Evolutionary conservation across 1,140 invertebrate genomes (phyloP), one percentile per base, ranked within the genome.

Genomic region (Physella acuta): DNA sequence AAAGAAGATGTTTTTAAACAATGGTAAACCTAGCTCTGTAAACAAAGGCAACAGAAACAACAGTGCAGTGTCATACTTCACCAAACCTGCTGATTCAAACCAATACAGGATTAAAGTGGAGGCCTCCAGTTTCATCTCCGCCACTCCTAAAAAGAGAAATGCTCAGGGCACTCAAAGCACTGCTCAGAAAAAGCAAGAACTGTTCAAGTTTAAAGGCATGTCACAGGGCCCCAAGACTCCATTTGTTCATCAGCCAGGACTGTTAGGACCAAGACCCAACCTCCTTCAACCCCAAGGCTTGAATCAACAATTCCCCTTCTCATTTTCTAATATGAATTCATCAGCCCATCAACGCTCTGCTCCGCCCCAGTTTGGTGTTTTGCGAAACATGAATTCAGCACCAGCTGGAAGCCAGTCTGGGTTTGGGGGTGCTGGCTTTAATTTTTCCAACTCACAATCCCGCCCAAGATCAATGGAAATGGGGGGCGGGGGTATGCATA

Each of bases 261-360:
- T 64, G 33, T 30, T 64, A 51, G 62, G 62, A 20, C 62, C 44
- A n/a, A 52, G 62, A 37, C 62, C 62, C 17, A 64, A 64, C 52
- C 31, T 34, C 33, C 8, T 64, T 16, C 28, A 3, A 1, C 3
- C 30, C 17, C 44, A 53, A 24, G 62, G 30, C 24, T 24, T n/a
- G 1, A 31, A 31, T 52, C 28, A n/a, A 4, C 62, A 30, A 1
- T n/a, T 20, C 20, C 33, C 62, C 17, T 64, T 64, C 36, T 31
- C 39, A 26, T 64, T 64, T 64, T 36, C 26, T 17, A 20, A 53
- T 11, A 51, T 64, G 2, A 30, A 3, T 28, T 3, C 28, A 33
- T 37, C n/a, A 52, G 62, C 31, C 24, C 59, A 61, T 14, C 59
- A 61, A 26, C 16, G 16, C 4, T 20, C 8, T 44, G 0, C 59